phyloP scores from a whole-genome alignment of 2,888 invertebrate genomes.

The Marronus borbonicus region DNA sequence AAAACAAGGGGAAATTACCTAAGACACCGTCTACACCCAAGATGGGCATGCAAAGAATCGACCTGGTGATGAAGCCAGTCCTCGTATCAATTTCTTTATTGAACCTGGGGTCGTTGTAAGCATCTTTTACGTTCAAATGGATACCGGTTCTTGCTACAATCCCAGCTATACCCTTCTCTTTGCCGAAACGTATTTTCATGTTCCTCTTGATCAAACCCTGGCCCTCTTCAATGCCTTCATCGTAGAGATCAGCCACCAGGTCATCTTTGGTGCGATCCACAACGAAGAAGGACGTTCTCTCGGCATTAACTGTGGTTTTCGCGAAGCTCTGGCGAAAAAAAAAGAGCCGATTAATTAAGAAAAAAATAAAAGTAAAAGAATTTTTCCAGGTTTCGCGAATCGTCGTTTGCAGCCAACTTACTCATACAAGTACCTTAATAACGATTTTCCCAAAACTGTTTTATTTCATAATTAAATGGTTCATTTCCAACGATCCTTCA shows the following conservation, averaged over 20 bases:
- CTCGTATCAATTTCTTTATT: slow-evolving; percentile 73
- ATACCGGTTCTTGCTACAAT: slow-evolving; percentile 72
- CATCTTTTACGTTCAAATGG: slow-evolving; percentile 73
- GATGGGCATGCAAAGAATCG: slow-evolving; percentile 74
- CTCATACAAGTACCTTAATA: too few species aligned
- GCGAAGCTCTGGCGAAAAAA: slow-evolving; percentile 71
- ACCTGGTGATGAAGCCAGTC: slow-evolving; percentile 74
- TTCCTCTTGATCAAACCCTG: slow-evolving; percentile 71
- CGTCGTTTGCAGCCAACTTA: too few species aligned
- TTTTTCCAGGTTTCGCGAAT: too few species aligned
- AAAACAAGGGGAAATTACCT: slow-evolving; percentile 65
- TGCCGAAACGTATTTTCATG: slow-evolving; percentile 71
- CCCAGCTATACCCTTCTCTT: slow-evolving; percentile 73
- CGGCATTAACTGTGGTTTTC: slow-evolving; percentile 74
- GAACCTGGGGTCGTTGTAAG: slow-evolving; percentile 74
- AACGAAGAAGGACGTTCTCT: slow-evolving; percentile 75
- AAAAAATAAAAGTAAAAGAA: too few species aligned
- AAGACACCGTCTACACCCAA: slow-evolving; percentile 71
- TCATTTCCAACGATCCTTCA: too few species aligned
- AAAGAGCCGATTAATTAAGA: background rate
- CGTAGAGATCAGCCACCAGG: slow-evolving; percentile 74
- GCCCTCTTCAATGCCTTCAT: slow-evolving; percentile 72
- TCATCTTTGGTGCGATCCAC: slow-evolving; percentile 72
- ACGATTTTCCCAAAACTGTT: too few species aligned
- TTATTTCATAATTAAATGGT: too few species aligned